A percentile compares a stretch with the other conserved stretches of the same genome.
These are phyloP conservation scores for Ochlodes sylvanus DNA, from an alignment of 2,888 invertebrate species.

Conservation along the genomic window DNA sequence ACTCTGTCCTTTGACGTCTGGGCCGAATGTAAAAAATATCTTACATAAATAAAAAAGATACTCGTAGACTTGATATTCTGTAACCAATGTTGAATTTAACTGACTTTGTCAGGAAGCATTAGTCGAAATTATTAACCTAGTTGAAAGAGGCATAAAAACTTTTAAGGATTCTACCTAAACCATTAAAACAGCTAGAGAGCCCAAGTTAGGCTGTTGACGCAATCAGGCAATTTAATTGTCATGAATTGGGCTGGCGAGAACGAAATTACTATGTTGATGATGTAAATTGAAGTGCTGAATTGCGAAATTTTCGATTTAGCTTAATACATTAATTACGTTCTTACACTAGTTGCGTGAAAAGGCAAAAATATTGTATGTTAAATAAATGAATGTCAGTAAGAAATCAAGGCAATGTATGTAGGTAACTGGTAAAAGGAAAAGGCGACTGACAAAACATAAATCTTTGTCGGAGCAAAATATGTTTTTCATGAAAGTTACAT, in stretches of 20 bases:
- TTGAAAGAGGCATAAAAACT: no score
- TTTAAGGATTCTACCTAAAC: not conserved
- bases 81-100: no score
- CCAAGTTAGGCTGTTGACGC: conserved; percentile 10
- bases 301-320: conserved; percentile 11
- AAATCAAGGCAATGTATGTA: not conserved
- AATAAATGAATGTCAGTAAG: not conserved
- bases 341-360: not conserved
- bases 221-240: conserved; percentile 18
- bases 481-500: no score
- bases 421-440: no score
- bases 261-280: conserved; percentile 14
- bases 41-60: no score
- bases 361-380: not conserved
- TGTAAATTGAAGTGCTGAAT: conserved; percentile 15
- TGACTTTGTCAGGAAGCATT: no score
- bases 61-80: no score
- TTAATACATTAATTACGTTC: not conserved
- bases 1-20: no score
- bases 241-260: conserved; percentile 9
- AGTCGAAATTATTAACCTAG: no score
- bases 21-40: no score
- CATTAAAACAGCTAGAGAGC: not conserved
- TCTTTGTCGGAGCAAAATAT: no score
- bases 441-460: not conserved